These are phyloP conservation scores for Tenebrio molitor DNA, from an alignment of 1,140 invertebrate genomes.

Conservation along the genomic window DNA sequence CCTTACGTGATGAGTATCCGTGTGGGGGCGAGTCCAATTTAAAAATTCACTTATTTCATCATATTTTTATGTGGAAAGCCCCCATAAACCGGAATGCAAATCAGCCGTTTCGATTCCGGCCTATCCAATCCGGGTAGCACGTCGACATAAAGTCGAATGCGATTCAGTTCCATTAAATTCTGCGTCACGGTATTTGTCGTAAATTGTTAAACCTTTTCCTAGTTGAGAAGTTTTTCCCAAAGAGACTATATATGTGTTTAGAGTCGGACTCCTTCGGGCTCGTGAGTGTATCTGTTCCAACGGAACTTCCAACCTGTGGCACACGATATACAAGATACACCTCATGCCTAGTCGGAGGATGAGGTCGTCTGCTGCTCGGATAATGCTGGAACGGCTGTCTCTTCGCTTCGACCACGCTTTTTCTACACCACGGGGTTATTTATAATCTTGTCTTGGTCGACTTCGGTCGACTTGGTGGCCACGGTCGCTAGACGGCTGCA, in stretches of 20 bases:
- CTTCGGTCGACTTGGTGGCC: conserved; percentile 47
- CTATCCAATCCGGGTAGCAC: conserved; percentile 36
- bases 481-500: conserved; percentile 38
- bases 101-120: conserved; percentile 37
- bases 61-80: conserved; percentile 40
- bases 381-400: conserved; percentile 41
- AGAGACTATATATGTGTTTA: conserved; percentile 17
- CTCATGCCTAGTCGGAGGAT: conserved; percentile 21
- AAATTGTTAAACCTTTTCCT: conserved; percentile 38
- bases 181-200: conserved; percentile 39
- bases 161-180: conserved; percentile 50
- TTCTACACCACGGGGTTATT: conserved; percentile 48
- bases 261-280: neutral
- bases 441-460: conserved; percentile 52
- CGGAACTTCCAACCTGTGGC: conserved; percentile 35
- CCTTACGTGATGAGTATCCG: conserved; percentile 18
- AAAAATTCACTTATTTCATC: conserved; percentile 41
- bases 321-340: conserved; percentile 10
- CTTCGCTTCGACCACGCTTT: conserved; percentile 41
- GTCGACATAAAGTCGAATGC: conserved; percentile 39
- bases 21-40: conserved; percentile 29
- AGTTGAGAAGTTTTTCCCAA: conserved; percentile 29
- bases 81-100: conserved; percentile 36
- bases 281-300: conserved; percentile 13
- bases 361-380: conserved; percentile 15